Base-by-base conservation (phyloP, 2,113 vertebrate species). In the Rhipidura dahli region DNA sequence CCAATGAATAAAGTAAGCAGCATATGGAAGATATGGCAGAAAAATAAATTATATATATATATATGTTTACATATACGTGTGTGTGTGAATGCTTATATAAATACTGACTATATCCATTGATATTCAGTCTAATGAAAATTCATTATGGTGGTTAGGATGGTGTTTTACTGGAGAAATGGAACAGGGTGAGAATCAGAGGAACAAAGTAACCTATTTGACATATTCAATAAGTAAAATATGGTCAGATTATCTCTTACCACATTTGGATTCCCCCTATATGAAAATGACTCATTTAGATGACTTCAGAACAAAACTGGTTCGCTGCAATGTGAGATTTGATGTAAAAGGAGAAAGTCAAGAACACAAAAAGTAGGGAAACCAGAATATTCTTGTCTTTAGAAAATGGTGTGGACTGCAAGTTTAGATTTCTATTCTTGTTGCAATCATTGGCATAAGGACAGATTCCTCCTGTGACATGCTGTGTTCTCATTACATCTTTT, bases 401-500 rank as follows among this genome's bases (percentile, higher is more conserved):
- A 90, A 92, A 66, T 49, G 9, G 6, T 47, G 23, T 45, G 39
- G 18, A 70, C 37, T 75, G 8, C 17, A 91, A 91, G 15, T 51
- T 91, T 68, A 23, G 39, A 49, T 89, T 77, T 89, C 64, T 92
- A 4, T 78, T 89, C 64, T 86, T 37, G 8, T 81, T 78, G 54
- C 26, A 89, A 45, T 83, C 68, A n/a, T 70, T 82, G 50, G 76
- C 86, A 85, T 2, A 8, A 88, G 33, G 77, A 88, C 22, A 87
- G 68, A 89, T 85, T 90, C 68, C 22, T 49, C 37, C 72, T 79
- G 64, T 61, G 66, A 77, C 49, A 53, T 53, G 42, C 87, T 93
- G 42, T 90, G 45, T 70, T 93, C 65, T 91, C 73, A 79, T 83
- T 78, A 91, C 21, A 81, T 53, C 47, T 42, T 91, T 94, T 95